Conservation (phyloP, 2,113 vertebrate genomes). For the Brachypteracias leptosomus region DNA sequence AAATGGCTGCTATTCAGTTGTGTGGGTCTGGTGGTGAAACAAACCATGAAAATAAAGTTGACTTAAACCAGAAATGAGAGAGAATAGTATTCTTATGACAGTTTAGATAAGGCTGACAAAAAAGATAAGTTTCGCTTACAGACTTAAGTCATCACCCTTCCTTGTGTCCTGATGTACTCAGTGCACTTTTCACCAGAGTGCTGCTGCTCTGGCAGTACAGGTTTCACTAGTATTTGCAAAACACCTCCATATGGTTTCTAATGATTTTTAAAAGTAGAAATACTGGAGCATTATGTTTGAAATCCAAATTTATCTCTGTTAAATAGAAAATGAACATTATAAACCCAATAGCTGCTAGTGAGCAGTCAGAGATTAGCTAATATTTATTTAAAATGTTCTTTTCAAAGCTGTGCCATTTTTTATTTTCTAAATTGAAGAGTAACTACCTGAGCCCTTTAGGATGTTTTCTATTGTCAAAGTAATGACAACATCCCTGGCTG, state of each 20-base stretch:
- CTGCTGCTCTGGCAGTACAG: not conserved
- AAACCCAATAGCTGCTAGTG: not conserved
- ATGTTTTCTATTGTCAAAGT: not conserved
- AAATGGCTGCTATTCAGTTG: not conserved
- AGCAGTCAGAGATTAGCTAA: not conserved
- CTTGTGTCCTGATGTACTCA: not conserved
- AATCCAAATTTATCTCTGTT: not conserved
- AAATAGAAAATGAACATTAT: not conserved
- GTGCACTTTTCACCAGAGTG: not conserved
- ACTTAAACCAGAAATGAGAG: not conserved
- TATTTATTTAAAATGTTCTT: not conserved
- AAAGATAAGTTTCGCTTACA: not conserved
- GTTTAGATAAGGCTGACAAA: not conserved
- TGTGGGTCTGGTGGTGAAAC: not conserved
- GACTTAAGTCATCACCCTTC: not conserved
- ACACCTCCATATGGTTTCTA: not conserved
- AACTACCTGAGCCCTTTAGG: not conserved
- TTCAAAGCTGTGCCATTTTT: not conserved
- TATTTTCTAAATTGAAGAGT: not conserved
- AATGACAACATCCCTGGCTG: not conserved
- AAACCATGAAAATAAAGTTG: not conserved
- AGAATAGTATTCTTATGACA: not conserved
- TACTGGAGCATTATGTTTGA: not conserved
- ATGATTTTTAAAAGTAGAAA: not conserved
- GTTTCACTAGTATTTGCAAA: not conserved